Conservation (phyloP, 2,113 vertebrate genomes). For the Silurus meridionalis region DNA sequence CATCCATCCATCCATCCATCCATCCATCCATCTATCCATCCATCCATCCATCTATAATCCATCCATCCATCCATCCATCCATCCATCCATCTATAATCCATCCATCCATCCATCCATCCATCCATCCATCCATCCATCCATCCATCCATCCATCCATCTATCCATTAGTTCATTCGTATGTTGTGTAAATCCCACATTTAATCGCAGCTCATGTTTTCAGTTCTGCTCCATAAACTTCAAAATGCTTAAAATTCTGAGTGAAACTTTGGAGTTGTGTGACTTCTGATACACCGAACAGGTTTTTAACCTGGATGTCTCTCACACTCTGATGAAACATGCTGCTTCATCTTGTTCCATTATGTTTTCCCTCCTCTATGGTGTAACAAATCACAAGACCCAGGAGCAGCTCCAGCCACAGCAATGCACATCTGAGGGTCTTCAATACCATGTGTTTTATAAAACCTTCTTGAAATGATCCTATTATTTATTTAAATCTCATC, state of each 20-base stretch:
- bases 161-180: background rate
- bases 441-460: background rate
- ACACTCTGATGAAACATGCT: background rate
- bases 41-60: background rate
- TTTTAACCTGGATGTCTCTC: background rate
- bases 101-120: background rate
- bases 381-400: background rate
- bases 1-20: background rate
- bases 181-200: background rate
- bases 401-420: background rate
- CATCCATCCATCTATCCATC: background rate
- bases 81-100: background rate
- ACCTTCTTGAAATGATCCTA: background rate
- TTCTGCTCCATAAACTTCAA: background rate
- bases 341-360: background rate
- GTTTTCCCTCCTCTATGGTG: background rate
- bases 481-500: background rate
- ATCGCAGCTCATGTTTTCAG: background rate
- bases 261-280: background rate
- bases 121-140: background rate
- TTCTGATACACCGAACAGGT: background rate
- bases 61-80: background rate
- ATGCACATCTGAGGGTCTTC: background rate
- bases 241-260: no score
- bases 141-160: background rate